Base-by-base conservation (phyloP, 2,797 vertebrate genomes). In the Sylvia borin region DNA sequence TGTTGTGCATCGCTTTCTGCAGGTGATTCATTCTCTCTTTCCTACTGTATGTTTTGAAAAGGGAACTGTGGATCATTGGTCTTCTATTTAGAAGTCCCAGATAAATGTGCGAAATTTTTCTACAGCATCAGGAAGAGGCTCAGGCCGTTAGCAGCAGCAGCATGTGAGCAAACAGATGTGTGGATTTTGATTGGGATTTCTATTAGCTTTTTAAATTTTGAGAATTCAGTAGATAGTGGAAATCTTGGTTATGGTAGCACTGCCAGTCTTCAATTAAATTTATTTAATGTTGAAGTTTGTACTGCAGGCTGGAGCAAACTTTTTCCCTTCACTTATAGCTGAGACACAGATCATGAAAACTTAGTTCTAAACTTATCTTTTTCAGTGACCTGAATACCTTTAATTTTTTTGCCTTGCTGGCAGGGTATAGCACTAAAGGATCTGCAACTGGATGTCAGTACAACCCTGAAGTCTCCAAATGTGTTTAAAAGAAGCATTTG, bases 401-500 rank as follows among this genome's bases (percentile, higher is more conserved):
- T 93, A 96, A 76, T 96, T 97, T 97, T 96, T 96, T 94, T 95
- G 60, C 61, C 40, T 60, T 91, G 19, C 70, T 96, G 88, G 43
- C 50, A 74, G 81, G 15, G 62, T 97, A 75, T 80, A 88, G 91
- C 86, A 90, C 92, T 97, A 96, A 97, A 97, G 94, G 66, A 83
- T 91, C 95, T 96, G 95, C 91, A 97, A 45, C 42, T 96, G 96
- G 94, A 93, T 97, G 95, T 95, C 90, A 94, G 64, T 98, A 97
- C 95, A 97, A 93, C 97, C 84, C 86, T 54, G 40, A 78, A 80
- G 75, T 40, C 94, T 97, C 94, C 96, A 79, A 95, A 83, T 75
- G 53, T 38, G 47, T 88, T 94, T 94, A 96, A 97, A 97, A 97
- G 93, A 85, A 92, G 74, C 74, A 42, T 93, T 96, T 96, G 85